Evolutionary conservation across 2,888 invertebrate species (phyloP), one percentile per base, ranked within the genome.

Genomic region (Lasioglossum morio): DNA sequence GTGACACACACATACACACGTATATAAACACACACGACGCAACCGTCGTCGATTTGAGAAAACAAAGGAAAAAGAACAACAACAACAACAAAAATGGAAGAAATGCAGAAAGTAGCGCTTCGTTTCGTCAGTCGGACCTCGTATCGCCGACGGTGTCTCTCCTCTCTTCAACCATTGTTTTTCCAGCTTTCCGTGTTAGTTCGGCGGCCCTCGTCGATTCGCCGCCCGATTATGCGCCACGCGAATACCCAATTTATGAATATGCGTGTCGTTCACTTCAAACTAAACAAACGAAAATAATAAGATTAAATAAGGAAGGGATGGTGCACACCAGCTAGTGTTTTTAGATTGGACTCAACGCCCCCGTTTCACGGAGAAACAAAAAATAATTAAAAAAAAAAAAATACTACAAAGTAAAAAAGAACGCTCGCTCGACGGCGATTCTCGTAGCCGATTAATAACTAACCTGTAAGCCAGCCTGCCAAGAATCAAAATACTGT

Each of bases 401-500:
- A 63, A 30, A 30, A 30, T 34, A 30, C 63, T 63, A 34, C 63
- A 8, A 63, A 37, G 19, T 69, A 69, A 23, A 53, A 63, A 37
- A 37, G 27, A 60, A 37, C 23, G 92, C 92, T 92, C 92, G 90
- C 92, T 92, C 92, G 92, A 91, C 85, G 88, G 87, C 77, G 85
- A 87, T 85, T 87, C 91, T 88, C 92, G 87, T 89, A 87, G 91
- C 89, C 90, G 90, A 89, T 91, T 87, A 82, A 79, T 72, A 84
- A 87, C 88, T 91, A 91, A 90, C 84, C 86, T 89, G 69, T 91
- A 92, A 92, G 90, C 73, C 90, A 92, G 92, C 92, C 93, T 92
- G 94, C 92, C 93, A 90, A 87, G 90, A 94, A 94, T 93, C 91
- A 92, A 93, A 93, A 92, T 90, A 91, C 83, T 90, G 92, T 92